Evolutionary conservation across 2,113 vertebrate genomes (phyloP).

Genomic region (Tragelaphus buxtoni): DNA sequence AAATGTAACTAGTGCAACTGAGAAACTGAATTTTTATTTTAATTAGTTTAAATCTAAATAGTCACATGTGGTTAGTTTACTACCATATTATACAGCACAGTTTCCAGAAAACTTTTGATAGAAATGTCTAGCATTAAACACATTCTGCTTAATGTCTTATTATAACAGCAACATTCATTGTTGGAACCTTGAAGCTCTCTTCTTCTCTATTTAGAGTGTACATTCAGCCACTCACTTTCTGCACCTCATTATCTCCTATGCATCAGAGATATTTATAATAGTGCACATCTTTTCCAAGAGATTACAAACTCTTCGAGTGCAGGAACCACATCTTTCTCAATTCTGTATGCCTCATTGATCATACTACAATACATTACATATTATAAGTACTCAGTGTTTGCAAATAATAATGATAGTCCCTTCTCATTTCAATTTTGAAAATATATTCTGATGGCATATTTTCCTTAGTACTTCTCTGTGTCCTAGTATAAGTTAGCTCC

Average conservation of each 20-base stretch:
- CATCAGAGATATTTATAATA: constrained; percentile 4
- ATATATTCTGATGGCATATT: background rate
- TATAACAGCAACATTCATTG: background rate
- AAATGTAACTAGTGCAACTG: background rate
- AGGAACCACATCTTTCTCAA: constrained; percentile 17
- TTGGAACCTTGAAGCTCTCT: background rate
- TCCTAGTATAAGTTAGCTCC: background rate
- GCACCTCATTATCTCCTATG: background rate
- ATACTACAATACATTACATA: background rate
- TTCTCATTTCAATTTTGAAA: constrained; percentile 25
- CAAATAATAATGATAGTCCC: background rate
- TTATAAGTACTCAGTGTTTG: background rate
- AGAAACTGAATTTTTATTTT: background rate
- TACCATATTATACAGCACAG: background rate
- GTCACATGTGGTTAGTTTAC: background rate
- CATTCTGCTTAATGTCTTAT: background rate
- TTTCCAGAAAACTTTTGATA: background rate
- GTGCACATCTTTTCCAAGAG: background rate
- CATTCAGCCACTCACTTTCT: background rate
- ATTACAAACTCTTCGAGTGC: background rate
- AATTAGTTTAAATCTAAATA: background rate
- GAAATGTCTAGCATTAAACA: background rate
- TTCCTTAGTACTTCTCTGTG: background rate
- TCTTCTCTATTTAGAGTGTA: background rate
- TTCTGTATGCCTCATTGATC: background rate